Percentiles rank a stretch among this genome's conserved stretches.
phyloP scores from a whole-genome alignment of 1,140 invertebrate genomes.

The Aphidius gifuensis region DNA sequence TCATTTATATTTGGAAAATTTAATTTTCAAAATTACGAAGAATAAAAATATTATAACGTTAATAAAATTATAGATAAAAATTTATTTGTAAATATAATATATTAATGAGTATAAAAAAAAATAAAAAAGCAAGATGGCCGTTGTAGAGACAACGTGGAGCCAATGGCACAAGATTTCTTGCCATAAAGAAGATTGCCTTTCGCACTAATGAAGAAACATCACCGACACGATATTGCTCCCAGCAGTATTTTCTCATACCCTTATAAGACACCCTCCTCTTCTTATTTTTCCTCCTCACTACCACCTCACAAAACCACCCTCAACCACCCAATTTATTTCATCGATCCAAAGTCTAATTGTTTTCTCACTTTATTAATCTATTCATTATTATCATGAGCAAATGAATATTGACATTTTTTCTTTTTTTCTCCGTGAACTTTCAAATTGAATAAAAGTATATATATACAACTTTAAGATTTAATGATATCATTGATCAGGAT shows the following conservation, averaged over 20 bases:
- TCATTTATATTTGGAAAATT: background rate
- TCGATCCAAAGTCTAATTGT: background rate
- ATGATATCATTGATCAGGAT: no score
- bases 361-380: constrained; percentile 9
- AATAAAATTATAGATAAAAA: no score
- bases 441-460: no score
- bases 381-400: background rate
- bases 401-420: no score
- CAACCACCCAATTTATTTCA: background rate
- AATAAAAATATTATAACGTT: no score
- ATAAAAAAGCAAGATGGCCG: constrained; percentile 19
- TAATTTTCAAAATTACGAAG: no score
- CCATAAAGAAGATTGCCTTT: constrained; percentile 47
- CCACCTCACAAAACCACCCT: background rate
- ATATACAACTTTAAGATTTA: no score
- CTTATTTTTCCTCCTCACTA: constrained; percentile 3
- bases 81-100: no score
- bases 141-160: constrained; percentile 14
- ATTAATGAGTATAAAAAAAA: no score
- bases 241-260: constrained; percentile 13
- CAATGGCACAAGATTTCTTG: constrained; percentile 43
- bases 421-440: no score
- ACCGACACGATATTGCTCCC: constrained; percentile 43
- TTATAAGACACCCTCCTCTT: constrained; percentile 11
- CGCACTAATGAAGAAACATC: constrained; percentile 50